Evolutionary conservation across 2,888 invertebrate genomes (phyloP).

Genomic region (Nomada ruficornis): DNA sequence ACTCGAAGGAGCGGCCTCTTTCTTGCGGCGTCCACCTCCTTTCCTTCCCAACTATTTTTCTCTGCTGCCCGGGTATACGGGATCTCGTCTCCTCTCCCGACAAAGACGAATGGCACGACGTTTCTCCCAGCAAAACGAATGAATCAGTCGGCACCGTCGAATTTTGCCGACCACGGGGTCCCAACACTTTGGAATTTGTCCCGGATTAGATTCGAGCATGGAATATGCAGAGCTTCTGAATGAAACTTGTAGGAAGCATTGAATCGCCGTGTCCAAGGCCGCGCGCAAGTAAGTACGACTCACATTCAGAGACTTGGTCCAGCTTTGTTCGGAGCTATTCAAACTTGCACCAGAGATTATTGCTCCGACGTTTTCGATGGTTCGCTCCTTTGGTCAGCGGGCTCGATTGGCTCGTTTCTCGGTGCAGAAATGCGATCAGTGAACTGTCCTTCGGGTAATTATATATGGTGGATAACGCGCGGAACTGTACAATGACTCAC

Average conservation of each 20-base stretch:
- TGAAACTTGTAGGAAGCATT: background rate
- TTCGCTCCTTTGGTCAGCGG: background rate
- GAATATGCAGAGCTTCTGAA: background rate
- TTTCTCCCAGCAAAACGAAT: slow-evolving; percentile 27
- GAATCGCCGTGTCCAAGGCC: too few relatives aligned
- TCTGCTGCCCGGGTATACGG: slow-evolving; percentile 19
- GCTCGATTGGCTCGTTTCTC: background rate
- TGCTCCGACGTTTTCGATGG: background rate
- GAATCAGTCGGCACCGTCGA: slow-evolving; percentile 35
- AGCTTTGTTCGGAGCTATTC: background rate
- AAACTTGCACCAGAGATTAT: too few relatives aligned
- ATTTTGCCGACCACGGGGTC: slow-evolving; percentile 9
- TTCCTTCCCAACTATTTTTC: slow-evolving; percentile 33
- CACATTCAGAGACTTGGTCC: background rate
- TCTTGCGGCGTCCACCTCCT: slow-evolving; percentile 26
- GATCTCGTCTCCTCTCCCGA: slow-evolving; percentile 29
- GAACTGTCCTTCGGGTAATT: background rate
- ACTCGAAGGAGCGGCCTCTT: slow-evolving; percentile 52
- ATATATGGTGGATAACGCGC: background rate
- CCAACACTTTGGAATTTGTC: background rate
- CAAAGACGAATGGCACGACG: slow-evolving; percentile 28
- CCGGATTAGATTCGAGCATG: background rate
- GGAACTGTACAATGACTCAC: background rate
- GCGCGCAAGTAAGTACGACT: too few relatives aligned
- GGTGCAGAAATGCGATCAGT: background rate